Percentiles rank a stretch among this genome's conserved stretches.
Evolutionary conservation across 2,888 invertebrate genomes (phyloP).

Genomic region (Dysmachus trigonus): DNA sequence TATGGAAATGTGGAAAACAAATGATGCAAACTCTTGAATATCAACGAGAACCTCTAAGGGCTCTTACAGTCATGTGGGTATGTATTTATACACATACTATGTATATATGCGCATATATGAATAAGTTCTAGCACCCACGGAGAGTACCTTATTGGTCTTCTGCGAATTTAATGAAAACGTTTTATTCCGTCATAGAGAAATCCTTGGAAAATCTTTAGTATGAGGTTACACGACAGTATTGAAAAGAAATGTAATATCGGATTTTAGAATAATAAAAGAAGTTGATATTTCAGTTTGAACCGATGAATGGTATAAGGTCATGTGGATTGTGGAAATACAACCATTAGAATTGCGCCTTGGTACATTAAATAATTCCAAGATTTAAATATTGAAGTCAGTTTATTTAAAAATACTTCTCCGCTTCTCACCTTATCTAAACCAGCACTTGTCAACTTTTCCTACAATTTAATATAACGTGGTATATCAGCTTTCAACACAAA

Average conservation of each 20-base stretch:
- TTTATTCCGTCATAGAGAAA: neutral
- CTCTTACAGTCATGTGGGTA: neutral
- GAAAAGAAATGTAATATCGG: neutral
- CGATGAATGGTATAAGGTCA: too few species aligned
- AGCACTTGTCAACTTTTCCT: too few species aligned
- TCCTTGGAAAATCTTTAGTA: neutral
- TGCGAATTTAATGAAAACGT: neutral
- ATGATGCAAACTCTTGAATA: neutral
- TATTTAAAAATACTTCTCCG: too few species aligned
- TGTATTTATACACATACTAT: conserved; percentile 50
- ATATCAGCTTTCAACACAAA: too few species aligned
- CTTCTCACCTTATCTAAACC: too few species aligned
- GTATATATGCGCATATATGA: neutral
- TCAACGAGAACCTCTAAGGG: neutral
- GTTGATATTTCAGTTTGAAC: neutral
- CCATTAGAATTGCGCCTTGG: too few species aligned
- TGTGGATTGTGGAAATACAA: too few species aligned
- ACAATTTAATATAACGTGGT: too few species aligned
- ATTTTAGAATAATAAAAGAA: neutral
- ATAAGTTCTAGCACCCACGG: neutral
- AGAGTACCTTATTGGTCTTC: neutral
- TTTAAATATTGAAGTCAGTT: too few species aligned
- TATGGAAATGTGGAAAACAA: neutral
- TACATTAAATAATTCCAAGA: too few species aligned
- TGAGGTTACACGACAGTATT: neutral